Evolutionary conservation across 2,797 vertebrate genomes (phyloP).

Genomic region (Sebastes minor): DNA sequence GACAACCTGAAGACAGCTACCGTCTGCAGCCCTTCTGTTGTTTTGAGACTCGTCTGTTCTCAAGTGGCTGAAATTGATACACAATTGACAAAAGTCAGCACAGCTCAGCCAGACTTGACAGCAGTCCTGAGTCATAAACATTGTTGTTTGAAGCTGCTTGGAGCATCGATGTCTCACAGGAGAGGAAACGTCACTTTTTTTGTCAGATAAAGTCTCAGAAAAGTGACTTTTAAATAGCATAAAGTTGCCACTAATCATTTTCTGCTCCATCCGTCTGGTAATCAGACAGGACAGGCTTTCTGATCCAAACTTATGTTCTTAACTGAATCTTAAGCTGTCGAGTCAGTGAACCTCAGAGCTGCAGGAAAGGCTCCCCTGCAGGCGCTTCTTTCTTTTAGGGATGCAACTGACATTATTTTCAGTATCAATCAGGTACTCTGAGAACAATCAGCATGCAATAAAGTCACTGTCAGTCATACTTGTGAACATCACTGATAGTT

Average conservation of each 20-base stretch:
- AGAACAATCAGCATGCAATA: too few species aligned
- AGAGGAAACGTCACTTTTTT: neutral
- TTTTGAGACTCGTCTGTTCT: slow-evolving; percentile 27
- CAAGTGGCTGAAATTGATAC: slow-evolving; percentile 35
- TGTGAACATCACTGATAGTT: neutral
- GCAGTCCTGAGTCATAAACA: neutral
- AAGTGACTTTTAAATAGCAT: neutral
- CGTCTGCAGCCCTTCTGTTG: slow-evolving; percentile 6
- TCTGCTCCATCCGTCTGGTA: slow-evolving; percentile 11
- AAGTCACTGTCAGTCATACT: neutral
- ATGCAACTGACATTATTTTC: neutral
- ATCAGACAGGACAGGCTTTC: slow-evolving; percentile 25
- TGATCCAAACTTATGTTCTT: slow-evolving; percentile 47
- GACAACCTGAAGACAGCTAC: neutral
- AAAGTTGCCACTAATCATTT: slow-evolving; percentile 5
- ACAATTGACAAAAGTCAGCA: neutral
- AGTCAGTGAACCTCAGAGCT: neutral
- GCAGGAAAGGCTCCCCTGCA: neutral
- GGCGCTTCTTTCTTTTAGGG: neutral
- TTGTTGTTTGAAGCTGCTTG: neutral
- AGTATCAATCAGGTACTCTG: neutral
- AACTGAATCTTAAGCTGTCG: slow-evolving; percentile 30
- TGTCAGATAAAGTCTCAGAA: neutral
- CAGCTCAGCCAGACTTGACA: slow-evolving; percentile 1
- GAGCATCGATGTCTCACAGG: neutral